phyloP scores from a whole-genome alignment of 2,797 vertebrate genomes.

The Mionectes olivaceus region DNA sequence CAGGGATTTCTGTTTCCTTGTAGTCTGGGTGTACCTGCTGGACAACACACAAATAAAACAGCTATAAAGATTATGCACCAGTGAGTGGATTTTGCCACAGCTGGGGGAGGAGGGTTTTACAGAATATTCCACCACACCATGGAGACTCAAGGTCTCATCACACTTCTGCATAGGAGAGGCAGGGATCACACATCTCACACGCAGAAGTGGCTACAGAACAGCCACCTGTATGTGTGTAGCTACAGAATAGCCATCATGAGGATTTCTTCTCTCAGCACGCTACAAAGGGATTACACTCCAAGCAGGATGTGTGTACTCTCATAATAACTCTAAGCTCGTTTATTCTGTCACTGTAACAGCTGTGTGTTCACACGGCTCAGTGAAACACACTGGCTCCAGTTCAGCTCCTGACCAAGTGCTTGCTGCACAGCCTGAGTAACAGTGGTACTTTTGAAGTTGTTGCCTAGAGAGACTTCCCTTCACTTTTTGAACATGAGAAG shows the following conservation, averaged over 20 bases:
- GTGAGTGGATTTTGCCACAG: background rate
- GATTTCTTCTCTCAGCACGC: background rate
- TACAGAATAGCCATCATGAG: background rate
- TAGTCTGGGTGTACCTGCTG: constrained; percentile 56
- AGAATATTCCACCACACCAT: background rate
- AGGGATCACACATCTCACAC: accelerated
- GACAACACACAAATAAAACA: background rate
- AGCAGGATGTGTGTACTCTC: background rate
- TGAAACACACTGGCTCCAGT: background rate
- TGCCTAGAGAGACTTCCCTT: background rate
- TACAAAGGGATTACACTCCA: background rate
- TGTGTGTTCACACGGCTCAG: background rate
- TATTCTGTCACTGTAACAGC: background rate
- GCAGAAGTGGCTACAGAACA: background rate
- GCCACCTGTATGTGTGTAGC: background rate
- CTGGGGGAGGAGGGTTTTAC: background rate
- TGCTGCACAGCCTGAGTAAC: background rate
- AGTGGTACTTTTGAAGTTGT: background rate
- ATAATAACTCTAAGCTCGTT: background rate
- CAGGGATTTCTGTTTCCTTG: constrained; percentile 46
- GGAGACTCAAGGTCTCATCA: background rate
- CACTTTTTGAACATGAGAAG: background rate
- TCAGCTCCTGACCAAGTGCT: background rate
- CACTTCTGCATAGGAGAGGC: accelerated
- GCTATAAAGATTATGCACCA: background rate